Percentiles rank a stretch among this genome's conserved stretches.
Conservation (phyloP, 35 echinoderm and acorn worm genomes). For the Ptychodera flava region DNA sequence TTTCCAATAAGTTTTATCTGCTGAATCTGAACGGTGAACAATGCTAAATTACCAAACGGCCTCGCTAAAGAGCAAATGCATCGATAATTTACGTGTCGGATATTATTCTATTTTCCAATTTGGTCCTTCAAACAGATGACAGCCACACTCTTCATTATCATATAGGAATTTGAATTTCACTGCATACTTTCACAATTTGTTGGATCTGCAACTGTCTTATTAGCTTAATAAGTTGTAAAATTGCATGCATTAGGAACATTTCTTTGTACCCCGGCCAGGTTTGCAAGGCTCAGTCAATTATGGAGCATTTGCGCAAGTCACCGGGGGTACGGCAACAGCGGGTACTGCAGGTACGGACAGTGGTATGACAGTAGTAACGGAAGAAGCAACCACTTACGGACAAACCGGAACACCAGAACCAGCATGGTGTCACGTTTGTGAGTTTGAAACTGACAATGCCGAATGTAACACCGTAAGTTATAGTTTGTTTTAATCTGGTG, state of each 20-base stretch:
- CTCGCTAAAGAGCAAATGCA: too few species aligned
- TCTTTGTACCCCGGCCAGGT: neutral
- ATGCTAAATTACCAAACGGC: too few species aligned
- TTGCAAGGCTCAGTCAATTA: neutral
- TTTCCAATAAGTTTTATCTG: too few species aligned
- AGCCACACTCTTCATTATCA: too few species aligned
- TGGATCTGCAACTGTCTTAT: too few species aligned
- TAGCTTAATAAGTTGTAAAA: too few species aligned
- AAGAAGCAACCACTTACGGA: neutral
- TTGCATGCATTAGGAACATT: neutral
- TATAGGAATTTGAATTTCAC: too few species aligned
- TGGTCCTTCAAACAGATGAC: too few species aligned
- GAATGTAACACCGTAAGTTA: neutral
- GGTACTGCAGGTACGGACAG: neutral
- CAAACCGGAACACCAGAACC: neutral
- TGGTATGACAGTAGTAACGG: neutral
- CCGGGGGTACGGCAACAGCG: neutral
- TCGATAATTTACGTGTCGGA: too few species aligned
- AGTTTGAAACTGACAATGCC: constrained; percentile 10
- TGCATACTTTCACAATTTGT: too few species aligned
- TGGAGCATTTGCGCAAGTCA: neutral
- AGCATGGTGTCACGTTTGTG: neutral
- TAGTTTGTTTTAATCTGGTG: neutral
- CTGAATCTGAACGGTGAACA: too few species aligned
- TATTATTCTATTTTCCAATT: too few species aligned